Base-by-base conservation (phyloP, 2,888 invertebrate species). In the Andrena minutula region DNA sequence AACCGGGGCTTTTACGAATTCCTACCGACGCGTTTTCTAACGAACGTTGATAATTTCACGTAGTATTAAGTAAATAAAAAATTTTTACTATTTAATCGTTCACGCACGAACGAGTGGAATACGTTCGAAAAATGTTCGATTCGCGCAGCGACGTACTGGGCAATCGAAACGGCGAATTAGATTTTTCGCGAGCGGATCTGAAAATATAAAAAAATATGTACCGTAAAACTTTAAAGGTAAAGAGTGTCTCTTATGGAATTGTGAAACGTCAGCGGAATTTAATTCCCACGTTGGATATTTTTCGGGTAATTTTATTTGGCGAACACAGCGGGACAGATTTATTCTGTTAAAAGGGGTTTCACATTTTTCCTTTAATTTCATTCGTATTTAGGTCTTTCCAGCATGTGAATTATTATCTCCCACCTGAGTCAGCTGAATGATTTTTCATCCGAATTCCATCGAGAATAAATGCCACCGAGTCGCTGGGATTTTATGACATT, bases 371-470 rank as follows among this genome's bases (percentile, higher is more conserved):
- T 32, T 23, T 28, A n/a, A 30, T 71, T 71, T 65, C 49, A 71
- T 58, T 58, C 10, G 3, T 35, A 26, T 28, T 49, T 47, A 35
- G 12, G 12, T n/a, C 30, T 28, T 30, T 56, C 49, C 8, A 7
- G 16, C 12, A n/a, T 20, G 28, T 56, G 66, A 58, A 60, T 66
- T 28, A 58, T 58, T 74, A n/a, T 16, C 12, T 20, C 30, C 20
- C 7, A 8, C 32, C 32, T 16, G 32, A 32, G 20, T 35, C 20
- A 2, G 35, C 56, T 12, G 35, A 65, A 77, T 77, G 58, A 77
- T 66, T 72, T 73, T 73, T 51, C 73, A 58, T 16, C 47, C 16
- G 64, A 30, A 64, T 71, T 64, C 58, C 76, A 76, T 71, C 12
- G 56, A 16, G 70, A 66, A 73, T 8, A 32, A 64, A 77, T 66